Evolutionary conservation across 2,113 vertebrate genomes (phyloP).

Genomic region (Plectropomus leopardus): DNA sequence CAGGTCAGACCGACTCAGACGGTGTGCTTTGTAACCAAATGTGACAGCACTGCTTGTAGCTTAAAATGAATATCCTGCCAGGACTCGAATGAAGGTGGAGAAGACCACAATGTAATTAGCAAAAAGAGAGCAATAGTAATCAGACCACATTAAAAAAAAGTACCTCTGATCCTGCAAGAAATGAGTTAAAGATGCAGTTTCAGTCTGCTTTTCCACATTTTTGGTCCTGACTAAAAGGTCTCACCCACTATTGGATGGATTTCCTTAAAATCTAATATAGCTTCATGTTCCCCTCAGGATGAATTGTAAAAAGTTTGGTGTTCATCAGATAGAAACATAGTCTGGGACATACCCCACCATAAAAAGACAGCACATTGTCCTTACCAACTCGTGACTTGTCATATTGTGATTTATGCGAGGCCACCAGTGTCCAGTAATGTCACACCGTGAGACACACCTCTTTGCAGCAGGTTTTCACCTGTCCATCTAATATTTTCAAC

Average conservation of each 20-base stretch:
- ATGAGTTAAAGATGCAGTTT: not conserved
- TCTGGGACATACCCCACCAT: too few species aligned
- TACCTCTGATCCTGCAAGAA: not conserved
- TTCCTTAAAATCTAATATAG: not conserved
- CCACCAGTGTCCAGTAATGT: too few species aligned
- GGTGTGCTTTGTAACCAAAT: constrained; percentile 26
- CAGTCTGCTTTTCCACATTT: not conserved
- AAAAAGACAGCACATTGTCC: too few species aligned
- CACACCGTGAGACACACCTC: too few species aligned
- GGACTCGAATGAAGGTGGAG: constrained; percentile 17
- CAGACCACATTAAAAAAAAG: not conserved
- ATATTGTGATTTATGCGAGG: too few species aligned
- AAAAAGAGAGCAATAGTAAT: not conserved
- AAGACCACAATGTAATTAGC: constrained; percentile 7
- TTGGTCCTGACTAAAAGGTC: not conserved
- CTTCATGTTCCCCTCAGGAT: not conserved
- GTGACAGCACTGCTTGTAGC: constrained; percentile 17
- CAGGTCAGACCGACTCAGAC: constrained; percentile 37
- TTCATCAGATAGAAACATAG: not conserved
- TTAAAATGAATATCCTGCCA: not conserved
- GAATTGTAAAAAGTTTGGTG: not conserved
- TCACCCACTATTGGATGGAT: not conserved
- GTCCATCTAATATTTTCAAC: too few species aligned
- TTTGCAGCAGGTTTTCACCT: too few species aligned
- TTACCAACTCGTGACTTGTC: too few species aligned